Base-by-base conservation (phyloP, 2,113 vertebrate genomes). In the Ictidomys tridecemlineatus region DNA sequence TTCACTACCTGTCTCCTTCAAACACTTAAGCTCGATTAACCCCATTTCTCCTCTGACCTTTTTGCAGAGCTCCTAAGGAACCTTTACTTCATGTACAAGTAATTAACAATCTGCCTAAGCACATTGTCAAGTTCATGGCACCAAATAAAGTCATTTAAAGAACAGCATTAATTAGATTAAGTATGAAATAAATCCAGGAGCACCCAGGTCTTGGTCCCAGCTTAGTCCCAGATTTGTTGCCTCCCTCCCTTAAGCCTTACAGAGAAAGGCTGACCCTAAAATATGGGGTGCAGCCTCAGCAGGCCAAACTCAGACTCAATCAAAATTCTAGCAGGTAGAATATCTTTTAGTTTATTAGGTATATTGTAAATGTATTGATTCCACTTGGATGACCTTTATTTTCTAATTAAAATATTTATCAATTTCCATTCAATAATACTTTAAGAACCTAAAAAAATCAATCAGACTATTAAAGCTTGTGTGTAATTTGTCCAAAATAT, bases 401-500 rank as follows among this genome's bases (percentile, higher is more conserved):
- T 87, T 58, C 32, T 58, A 69, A 80, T 87, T 3, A 87, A 88
- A 37, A 87, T 56, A 76, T 53, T 20, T 61, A 42, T 14, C 73
- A 45, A 93, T 79, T 61, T 26, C 4, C 77, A 1, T 14, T 67
- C 53, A 82, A 12, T 90, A 74, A 32, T 74, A 80, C 5, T 79
- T 79, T 61, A n/a, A 90, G 14, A 51, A 28, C 1, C 2, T 65
- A 45, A 51, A 51, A 34, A 87, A 74, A 42, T 42, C 72, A 53
- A 17, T 34, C 3, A 28, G 7, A 87, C 34, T 48, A 70, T 65
- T 45, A 45, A 96, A 98, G 94, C 73, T 7, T 34, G 89, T 67
- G 30, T 56, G 51, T 69, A 88, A 67, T 89, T 97, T 92, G 42
- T 30, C 58, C 83, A 95, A 97, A 96, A 96, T 96, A 61, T 96